Base-by-base conservation (phyloP, 2,113 vertebrate species). In the Melanostigma gelatinosum region DNA sequence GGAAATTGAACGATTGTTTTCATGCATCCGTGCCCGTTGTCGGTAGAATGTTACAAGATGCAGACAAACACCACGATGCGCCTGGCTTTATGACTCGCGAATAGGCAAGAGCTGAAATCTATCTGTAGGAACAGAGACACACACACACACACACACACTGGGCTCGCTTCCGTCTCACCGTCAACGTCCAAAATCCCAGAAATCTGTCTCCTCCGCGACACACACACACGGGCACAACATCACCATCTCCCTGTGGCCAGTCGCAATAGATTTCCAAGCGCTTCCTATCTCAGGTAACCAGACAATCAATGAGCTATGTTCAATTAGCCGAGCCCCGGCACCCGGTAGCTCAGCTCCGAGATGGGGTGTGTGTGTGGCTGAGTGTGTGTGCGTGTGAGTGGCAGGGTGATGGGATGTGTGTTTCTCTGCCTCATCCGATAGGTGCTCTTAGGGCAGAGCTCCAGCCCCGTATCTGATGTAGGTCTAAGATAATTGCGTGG, bases 261-360 rank as follows among this genome's bases (percentile, higher is more conserved):
- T 58, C 52, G 77, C 46, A 83, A 87, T 91, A 50, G 88, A 90
- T 91, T 89, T 82, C 72, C 55, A 78, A 87, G 85, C 87, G 72
- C 81, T 89, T 81, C 73, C 75, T 70, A 86, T 93, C 90, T 93
- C 87, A 91, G 77, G 90, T 92, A 84, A 91, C 93, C 85, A 73
- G 78, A 70, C 79, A 92, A 92, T 93, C 93, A 90, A 94, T 94
- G 82, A 66, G 29, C 72, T 89, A 24, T 76, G 82, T 88, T 92
- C 92, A 93, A 92, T 92, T 89, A 88, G 89, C 78, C 54, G 29
- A 81, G 83, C 68, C 83, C 42, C 46, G 55, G 79, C 64, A 72
- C 71, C 67, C 75, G 73, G 60, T 79, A 52, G 48, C 68, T 82
- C 18, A 71, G 27, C 68, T 72, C 62, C 73, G 69, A 48, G 32